phyloP scores from a whole-genome alignment of 2,888 invertebrate species.

The Autographa gamma region DNA sequence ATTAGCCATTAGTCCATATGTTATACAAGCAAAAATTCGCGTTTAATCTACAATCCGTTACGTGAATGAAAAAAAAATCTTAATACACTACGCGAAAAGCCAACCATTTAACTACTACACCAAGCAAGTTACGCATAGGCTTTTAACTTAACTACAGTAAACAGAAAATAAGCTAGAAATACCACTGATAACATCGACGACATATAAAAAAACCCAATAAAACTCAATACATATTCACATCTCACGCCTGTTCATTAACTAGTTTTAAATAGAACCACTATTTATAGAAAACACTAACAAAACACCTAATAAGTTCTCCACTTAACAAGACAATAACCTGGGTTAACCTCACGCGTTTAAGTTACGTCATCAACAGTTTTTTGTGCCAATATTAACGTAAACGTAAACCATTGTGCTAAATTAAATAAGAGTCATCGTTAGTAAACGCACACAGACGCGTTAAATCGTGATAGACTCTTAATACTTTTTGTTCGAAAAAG shows the following conservation, averaged over 20 bases:
- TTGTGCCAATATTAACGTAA: conserved; percentile 21
- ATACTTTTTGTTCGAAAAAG: conserved; percentile 5
- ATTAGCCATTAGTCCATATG: too few species aligned
- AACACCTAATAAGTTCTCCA: conserved; percentile 29
- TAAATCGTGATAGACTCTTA: conserved; percentile 13
- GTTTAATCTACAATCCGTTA: not conserved
- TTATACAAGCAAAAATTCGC: not conserved
- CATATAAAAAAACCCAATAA: conserved; percentile 29
- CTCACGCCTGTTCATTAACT: conserved; percentile 38
- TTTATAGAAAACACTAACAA: conserved; percentile 50
- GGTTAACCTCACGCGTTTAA: conserved; percentile 46
- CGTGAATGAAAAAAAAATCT: not conserved
- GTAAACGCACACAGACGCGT: conserved; percentile 3
- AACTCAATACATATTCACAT: conserved; percentile 29
- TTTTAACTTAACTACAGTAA: not conserved
- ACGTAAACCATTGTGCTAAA: conserved; percentile 25
- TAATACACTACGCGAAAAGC: not conserved
- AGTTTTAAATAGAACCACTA: conserved; percentile 54
- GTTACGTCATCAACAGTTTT: conserved; percentile 40
- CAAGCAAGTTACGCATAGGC: not conserved
- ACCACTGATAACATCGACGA: conserved; percentile 33
- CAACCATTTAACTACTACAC: not conserved
- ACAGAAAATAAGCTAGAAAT: conserved; percentile 23
- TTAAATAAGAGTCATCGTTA: conserved; percentile 39
- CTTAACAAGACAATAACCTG: conserved; percentile 49